These are phyloP conservation scores for human DNA, from an alignment of 2,113 vertebrate genomes.

Conservation along the genomic window GRCh38 chr16:12253001-12253500, in stretches of 20 bases:
- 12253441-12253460: neutral
- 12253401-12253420: neutral
- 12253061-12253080: neutral
- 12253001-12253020: neutral
- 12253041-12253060: neutral
- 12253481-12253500: neutral
- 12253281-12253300: neutral
- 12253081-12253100: neutral
- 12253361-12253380: neutral
- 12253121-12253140: neutral
- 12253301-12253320: neutral
- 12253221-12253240: too few species aligned
- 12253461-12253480: neutral
- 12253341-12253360: neutral
- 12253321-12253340: neutral
- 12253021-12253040: neutral
- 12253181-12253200: neutral
- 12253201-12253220: neutral
- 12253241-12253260: neutral
- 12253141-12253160: neutral
- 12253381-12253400: rapidly evolving
- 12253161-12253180: neutral
- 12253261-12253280: neutral
- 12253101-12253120: neutral
- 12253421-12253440: neutral